phyloP scores from a whole-genome alignment of 2,797 vertebrate genomes.

The Toxotes lorentzi region DNA sequence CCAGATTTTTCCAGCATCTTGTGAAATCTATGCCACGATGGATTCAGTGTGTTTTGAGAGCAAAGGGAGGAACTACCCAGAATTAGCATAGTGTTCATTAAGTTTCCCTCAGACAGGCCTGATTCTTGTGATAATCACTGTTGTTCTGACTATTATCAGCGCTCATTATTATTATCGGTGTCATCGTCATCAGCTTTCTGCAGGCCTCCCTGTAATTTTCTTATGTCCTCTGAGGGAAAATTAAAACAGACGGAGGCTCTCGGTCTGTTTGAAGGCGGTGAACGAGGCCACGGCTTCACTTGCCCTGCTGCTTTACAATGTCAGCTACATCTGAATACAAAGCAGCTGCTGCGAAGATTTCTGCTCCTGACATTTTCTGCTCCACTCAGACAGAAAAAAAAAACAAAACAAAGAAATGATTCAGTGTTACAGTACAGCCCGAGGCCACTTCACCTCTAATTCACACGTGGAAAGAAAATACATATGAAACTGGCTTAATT shows the following conservation, averaged over 20 bases:
- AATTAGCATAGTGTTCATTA: not conserved
- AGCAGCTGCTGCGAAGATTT: constrained; percentile 45
- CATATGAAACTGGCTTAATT: constrained; percentile 39
- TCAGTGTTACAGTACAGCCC: constrained; percentile 32
- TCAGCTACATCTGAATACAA: constrained; percentile 55
- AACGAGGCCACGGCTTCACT: constrained; percentile 39
- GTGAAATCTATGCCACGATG: not conserved
- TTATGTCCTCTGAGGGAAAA: constrained; percentile 20
- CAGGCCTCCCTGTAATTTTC: constrained; percentile 18
- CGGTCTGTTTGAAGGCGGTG: constrained; percentile 26
- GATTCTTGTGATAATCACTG: constrained; percentile 21
- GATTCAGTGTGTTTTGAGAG: not conserved
- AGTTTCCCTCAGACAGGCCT: not conserved
- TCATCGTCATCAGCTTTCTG: constrained; percentile 41
- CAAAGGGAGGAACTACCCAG: not conserved
- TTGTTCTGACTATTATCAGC: constrained; percentile 7
- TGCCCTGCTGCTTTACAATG: constrained; percentile 30
- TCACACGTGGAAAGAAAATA: constrained; percentile 17
- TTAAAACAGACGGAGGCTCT: constrained; percentile 30
- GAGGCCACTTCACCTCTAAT: constrained; percentile 40
- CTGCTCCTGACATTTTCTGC: constrained; percentile 26
- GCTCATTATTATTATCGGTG: constrained; percentile 21
- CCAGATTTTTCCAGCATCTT: not conserved
- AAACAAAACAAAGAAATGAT: constrained; percentile 5
- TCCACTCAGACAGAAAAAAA: constrained; percentile 22